Evolutionary conservation across 2,113 vertebrate genomes (phyloP), one percentile per base, ranked within the genome.

Genomic region (Hydrochoerus hydrochaeris): DNA sequence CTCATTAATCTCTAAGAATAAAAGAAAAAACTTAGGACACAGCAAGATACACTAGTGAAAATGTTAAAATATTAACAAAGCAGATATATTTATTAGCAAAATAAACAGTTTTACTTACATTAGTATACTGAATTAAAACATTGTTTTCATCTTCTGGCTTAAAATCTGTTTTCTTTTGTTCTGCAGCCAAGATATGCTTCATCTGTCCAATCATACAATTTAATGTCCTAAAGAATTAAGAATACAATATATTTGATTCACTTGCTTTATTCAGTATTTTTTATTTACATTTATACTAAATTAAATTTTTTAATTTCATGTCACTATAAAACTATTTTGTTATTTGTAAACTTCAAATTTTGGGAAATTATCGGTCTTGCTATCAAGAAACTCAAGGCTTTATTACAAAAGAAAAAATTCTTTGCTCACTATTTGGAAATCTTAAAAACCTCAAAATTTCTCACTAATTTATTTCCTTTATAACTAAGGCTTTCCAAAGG

Each of bases 81-180:
- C 12, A 95, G 44, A 52, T 83, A 91, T n/a, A 81, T 35, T 95
- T 73, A 93, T 4, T 12, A 95, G 84, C 52, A 85, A 94, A 54
- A 58, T 65, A 32, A 86, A 95, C 93, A 1, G 84, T 88, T 88
- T 95, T 97, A 98, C 99, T 99, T 98, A 99, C 99, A 95, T 99
- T 99, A 85, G 99, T 99, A 98, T 99, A 99, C 63, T 99, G 99
- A 98, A 99, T 99, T 99, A 99, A 99, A 98, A 99, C 99, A 95
- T 99, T 99, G 98, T 99, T 99, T 98, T 99, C 99, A 95, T 99
- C 99, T 98, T 99, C 99, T 77, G 99, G 99, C 96, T 99, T 99
- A 98, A 99, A 99, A 98, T 99, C 99, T 0, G 99, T 99, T 99
- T 99, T 99, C 99, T 99, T 99, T 97, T 99, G 99, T 98, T 99